Conservation (phyloP, 1,140 invertebrate species). For the Trigoniulus corallinus region DNA sequence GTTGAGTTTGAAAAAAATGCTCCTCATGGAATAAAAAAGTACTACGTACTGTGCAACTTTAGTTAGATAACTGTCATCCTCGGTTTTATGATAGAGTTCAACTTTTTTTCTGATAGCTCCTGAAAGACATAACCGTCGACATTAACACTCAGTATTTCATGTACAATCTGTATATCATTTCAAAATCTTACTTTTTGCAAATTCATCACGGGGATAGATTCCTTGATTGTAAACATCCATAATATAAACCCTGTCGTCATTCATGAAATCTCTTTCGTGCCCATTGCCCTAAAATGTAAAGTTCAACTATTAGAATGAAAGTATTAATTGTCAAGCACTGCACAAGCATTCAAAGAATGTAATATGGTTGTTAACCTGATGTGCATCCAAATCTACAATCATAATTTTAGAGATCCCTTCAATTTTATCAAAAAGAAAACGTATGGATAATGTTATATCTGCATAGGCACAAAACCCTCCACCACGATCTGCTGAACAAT, state of each 20-base stretch:
- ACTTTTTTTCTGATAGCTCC: slow-evolving; percentile 51
- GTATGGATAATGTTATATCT: slow-evolving; percentile 61
- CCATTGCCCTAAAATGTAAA: slow-evolving; percentile 52
- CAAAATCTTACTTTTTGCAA: slow-evolving; percentile 41
- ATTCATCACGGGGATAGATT: slow-evolving; percentile 61
- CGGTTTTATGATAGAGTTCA: slow-evolving; percentile 42
- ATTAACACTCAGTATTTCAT: slow-evolving; percentile 8
- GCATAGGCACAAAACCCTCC: slow-evolving; percentile 80
- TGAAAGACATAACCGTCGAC: slow-evolving; percentile 13
- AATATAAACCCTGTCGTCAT: slow-evolving; percentile 48
- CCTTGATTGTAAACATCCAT: slow-evolving; percentile 68
- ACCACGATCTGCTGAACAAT: slow-evolving; percentile 50
- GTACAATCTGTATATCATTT: no score
- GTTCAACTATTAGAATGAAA: no score
- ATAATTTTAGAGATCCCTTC: slow-evolving; percentile 44
- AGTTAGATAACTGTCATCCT: slow-evolving; percentile 51
- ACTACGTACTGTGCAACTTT: slow-evolving; percentile 42
- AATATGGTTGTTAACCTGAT: slow-evolving; percentile 37
- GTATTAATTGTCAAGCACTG: no score
- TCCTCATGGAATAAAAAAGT: not conserved
- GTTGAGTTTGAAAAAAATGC: not conserved
- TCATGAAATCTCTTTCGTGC: slow-evolving; percentile 58
- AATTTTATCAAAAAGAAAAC: slow-evolving; percentile 42
- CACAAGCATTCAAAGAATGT: no score
- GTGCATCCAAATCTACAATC: slow-evolving; percentile 79